These are phyloP conservation scores for Centropus unirufus DNA, from an alignment of 2,113 vertebrate genomes.

Conservation along the genomic window DNA sequence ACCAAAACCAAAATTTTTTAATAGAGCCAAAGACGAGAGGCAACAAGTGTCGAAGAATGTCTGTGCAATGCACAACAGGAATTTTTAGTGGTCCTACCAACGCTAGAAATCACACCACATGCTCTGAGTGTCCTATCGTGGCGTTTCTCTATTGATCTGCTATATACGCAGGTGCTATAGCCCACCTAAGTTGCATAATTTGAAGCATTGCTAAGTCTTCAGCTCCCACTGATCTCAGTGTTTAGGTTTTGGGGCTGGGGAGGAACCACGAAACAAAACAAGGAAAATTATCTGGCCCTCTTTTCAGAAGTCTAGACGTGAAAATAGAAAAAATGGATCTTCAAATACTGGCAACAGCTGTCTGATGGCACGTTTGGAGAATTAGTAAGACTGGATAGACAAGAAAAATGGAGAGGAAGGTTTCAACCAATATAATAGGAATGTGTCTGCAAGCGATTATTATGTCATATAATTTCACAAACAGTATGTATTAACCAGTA, in stretches of 20 bases:
- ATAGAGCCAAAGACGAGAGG: not conserved
- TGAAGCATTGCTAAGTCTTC: not conserved
- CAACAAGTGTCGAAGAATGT: not conserved
- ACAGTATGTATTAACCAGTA: not conserved
- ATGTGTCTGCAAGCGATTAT: slow-evolving; percentile 47
- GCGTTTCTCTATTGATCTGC: not conserved
- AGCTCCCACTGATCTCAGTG: not conserved
- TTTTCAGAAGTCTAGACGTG: not conserved
- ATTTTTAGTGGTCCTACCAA: not conserved
- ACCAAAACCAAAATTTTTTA: not conserved
- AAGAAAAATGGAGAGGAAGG: slow-evolving; percentile 37
- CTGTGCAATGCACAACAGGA: not conserved
- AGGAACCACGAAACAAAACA: not conserved
- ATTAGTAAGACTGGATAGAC: slow-evolving; percentile 24
- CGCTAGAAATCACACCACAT: not conserved
- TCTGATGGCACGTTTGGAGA: not conserved
- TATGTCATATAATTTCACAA: slow-evolving; percentile 40
- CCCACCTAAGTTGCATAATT: not conserved
- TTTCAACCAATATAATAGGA: not conserved
- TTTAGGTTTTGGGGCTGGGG: not conserved
- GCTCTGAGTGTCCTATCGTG: not conserved
- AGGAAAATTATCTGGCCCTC: not conserved
- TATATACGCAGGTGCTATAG: not conserved
- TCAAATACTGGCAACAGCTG: slow-evolving; percentile 28
- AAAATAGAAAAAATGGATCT: slow-evolving; percentile 35